Conservation (phyloP, 1,140 invertebrate genomes). For the Drosophila sp. region DNA sequence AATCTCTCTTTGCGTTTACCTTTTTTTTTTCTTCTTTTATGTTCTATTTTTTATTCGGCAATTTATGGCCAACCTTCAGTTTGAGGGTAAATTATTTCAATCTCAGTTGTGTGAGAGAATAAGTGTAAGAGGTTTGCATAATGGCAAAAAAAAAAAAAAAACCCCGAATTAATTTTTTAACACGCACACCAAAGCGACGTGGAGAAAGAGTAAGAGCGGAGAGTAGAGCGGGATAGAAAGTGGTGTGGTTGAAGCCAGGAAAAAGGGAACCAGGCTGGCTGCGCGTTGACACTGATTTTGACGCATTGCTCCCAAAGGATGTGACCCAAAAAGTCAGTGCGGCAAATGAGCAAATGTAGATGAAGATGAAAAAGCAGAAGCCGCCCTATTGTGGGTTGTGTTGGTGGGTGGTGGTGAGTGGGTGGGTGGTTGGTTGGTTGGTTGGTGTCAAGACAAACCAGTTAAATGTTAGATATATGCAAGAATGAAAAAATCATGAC, state of each 20-base stretch:
- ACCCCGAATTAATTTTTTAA: conserved; percentile 71
- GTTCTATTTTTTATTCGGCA: conserved; percentile 38
- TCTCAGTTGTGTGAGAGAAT: conserved; percentile 30
- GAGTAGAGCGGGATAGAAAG: not conserved
- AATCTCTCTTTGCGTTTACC: not conserved
- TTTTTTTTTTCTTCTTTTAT: not conserved
- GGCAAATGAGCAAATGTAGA: conserved; percentile 77
- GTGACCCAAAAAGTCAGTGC: conserved; percentile 79
- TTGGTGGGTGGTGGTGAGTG: not conserved
- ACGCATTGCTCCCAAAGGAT: conserved; percentile 79
- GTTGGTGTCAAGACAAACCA: conserved; percentile 35
- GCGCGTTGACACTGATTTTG: conserved; percentile 81
- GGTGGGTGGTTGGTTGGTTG: not conserved
- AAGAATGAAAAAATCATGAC: conserved; percentile 33
- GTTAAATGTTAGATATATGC: conserved; percentile 65
- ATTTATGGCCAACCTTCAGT: conserved; percentile 72
- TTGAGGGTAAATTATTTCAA: conserved; percentile 60
- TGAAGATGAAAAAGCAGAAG: conserved; percentile 37
- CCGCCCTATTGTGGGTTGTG: not conserved
- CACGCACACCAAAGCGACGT: conserved; percentile 46
- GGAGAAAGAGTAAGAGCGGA: conserved; percentile 3
- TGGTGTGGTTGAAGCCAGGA: conserved; percentile 7
- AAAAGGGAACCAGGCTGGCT: conserved; percentile 21
- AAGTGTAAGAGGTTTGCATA: conserved; percentile 52
- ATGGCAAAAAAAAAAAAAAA: conserved; percentile 57